Base-by-base conservation (phyloP, 2,797 vertebrate species). In the Darevskia nairensis region DNA sequence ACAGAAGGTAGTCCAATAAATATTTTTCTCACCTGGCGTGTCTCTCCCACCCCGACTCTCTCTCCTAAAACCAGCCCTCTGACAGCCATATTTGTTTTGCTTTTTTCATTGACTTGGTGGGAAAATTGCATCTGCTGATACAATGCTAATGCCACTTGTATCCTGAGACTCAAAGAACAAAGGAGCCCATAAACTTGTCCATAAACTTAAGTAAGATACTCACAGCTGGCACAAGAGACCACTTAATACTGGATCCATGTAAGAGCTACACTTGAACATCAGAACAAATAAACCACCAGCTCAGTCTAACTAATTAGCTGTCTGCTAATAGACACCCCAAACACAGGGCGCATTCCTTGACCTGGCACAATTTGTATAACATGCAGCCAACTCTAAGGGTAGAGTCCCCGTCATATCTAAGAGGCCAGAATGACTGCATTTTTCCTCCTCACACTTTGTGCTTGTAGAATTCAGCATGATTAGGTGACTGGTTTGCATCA, bases 401-500 rank as follows among this genome's bases (percentile, higher is more conserved):
- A 78, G 23, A 27, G 13, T 29, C 11, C 69, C 85, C 32, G 1
- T 29, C 44, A 29, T 79, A 79, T 71, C n/a, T 41, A 29, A 10
- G 23, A 80, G 66, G 11, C n/a, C n/a, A 86, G 66, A 39, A 71
- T 80, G 76, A 80, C 44, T 55, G 35, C 77, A 86, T 87, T 87
- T 87, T 64, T 61, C 68, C 78, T 84, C 6, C 75, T 64, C 41
- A 85, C 15, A 39, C 39, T 66, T 85, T 76, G 61, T 41, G 11
- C 77, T 80, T 80, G 59, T 46, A 87, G 86, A 82, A 35, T 75
- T 82, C 29, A 64, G 71, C 80, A 82, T 75, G 71, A 82, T 87
- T 66, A 82, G 86, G 80, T 82, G 69, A 82, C 44, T 82, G 59
- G 79, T 66, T 87, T 76, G 86, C 86, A 82, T 87, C 71, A 76